Conservation (phyloP, 1,140 invertebrate species). For the Leptinotarsa undecemlineata region DNA sequence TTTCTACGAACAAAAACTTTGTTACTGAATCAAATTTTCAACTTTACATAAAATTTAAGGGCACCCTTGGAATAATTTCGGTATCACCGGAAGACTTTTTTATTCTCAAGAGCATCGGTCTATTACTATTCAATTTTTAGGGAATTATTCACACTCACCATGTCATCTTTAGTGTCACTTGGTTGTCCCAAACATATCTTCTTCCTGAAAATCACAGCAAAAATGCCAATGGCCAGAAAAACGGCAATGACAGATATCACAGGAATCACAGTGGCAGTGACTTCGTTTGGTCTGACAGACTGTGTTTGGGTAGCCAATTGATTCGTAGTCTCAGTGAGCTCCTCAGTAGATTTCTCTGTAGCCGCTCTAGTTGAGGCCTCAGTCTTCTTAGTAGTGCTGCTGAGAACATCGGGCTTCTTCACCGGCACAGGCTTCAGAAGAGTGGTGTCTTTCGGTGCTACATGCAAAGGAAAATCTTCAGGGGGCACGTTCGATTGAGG, state of each 20-base stretch:
- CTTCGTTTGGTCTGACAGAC: constrained; percentile 53
- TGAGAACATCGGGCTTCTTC: constrained; percentile 14
- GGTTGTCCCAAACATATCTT: constrained; percentile 60
- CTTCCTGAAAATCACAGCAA: constrained; percentile 62
- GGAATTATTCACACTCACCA: constrained; percentile 55
- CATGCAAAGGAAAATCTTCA: not conserved
- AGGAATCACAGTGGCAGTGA: constrained; percentile 63
- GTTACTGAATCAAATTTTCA: no score
- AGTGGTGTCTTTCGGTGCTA: constrained; percentile 4
- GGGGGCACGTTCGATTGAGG: not conserved
- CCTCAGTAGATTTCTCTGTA: constrained; percentile 7
- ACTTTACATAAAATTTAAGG: no score
- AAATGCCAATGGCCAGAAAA: constrained; percentile 60
- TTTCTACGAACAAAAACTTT: no score
- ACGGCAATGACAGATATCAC: constrained; percentile 62
- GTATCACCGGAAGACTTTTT: no score
- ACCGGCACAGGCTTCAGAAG: constrained; percentile 19
- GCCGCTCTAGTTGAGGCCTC: constrained; percentile 6
- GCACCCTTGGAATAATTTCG: no score
- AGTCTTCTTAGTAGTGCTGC: constrained; percentile 13
- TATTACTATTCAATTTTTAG: not conserved
- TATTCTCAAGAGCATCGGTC: no score
- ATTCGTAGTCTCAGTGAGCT: constrained; percentile 13
- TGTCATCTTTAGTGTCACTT: constrained; percentile 63
- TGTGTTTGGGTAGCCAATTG: constrained; percentile 39